Percentiles rank a stretch among this genome's conserved stretches.
phyloP scores from a whole-genome alignment of 2,888 invertebrate genomes.

The Thereva unica region DNA sequence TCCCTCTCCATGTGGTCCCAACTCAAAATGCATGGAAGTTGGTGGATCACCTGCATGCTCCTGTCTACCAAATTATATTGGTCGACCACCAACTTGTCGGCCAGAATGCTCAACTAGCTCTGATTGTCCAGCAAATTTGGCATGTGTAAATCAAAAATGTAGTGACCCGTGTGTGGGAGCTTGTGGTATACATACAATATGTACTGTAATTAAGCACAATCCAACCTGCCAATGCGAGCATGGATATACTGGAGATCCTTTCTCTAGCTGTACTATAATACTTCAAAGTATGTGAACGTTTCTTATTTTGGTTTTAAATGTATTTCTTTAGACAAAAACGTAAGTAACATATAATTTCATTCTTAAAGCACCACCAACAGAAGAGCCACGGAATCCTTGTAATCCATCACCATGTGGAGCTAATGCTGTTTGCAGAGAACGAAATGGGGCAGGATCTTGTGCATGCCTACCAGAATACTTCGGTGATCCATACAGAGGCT shows the following conservation, averaged over 20 bases:
- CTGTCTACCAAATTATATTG: slow-evolving; percentile 76
- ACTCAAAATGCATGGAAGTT: slow-evolving; percentile 79
- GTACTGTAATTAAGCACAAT: slow-evolving; percentile 76
- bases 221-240: slow-evolving; percentile 75
- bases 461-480: slow-evolving; percentile 73
- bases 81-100: slow-evolving; percentile 83
- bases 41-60: slow-evolving; percentile 81
- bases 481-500: slow-evolving; percentile 78
- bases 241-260: slow-evolving; percentile 79
- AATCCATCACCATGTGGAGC: slow-evolving; percentile 79
- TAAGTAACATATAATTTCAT: background rate
- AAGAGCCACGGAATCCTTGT: slow-evolving; percentile 71
- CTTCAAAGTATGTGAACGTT: slow-evolving; percentile 56
- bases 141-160: slow-evolving; percentile 79
- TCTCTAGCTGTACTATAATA: slow-evolving; percentile 68
- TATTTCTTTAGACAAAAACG: slow-evolving; percentile 7
- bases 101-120: slow-evolving; percentile 75
- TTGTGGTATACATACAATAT: slow-evolving; percentile 75
- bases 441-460: slow-evolving; percentile 76
- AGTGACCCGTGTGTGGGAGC: slow-evolving; percentile 78
- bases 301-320: slow-evolving; percentile 1
- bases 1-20: slow-evolving; percentile 83
- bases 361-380: slow-evolving; percentile 54
- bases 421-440: slow-evolving; percentile 77
- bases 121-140: slow-evolving; percentile 74